Conservation (phyloP, 2,113 vertebrate genomes). For the Oreocharis arfaki region DNA sequence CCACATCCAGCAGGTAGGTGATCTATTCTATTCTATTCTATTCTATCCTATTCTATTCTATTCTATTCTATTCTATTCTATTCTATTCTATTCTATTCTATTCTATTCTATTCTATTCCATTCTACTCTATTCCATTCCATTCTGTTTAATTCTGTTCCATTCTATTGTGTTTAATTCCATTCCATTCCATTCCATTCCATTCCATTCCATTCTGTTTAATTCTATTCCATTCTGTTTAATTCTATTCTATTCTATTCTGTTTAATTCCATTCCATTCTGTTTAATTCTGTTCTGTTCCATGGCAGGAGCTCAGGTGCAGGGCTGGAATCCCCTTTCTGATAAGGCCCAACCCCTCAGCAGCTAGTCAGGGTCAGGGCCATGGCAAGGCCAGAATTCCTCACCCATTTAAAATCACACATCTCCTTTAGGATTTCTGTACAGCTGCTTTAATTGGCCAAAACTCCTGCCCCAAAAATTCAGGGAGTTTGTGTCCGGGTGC, state of each 20-base stretch:
- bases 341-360: not conserved
- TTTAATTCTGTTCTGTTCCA: fast-evolving
- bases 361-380: not conserved
- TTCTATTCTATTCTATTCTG: fast-evolving
- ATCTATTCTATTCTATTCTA: no score
- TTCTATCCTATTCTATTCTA: not conserved
- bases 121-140: fast-evolving
- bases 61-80: not conserved
- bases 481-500: not conserved
- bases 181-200: not conserved
- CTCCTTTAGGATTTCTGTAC: not conserved
- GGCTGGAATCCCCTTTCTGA: not conserved
- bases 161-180: not conserved
- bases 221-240: not conserved
- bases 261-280: fast-evolving
- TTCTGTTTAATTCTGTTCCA: fast-evolving
- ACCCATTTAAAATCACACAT: not conserved
- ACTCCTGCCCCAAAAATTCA: not conserved
- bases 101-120: not conserved
- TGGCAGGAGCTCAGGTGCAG: not conserved
- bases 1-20: not conserved
- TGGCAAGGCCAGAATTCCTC: not conserved
- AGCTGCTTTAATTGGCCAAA: not conserved
- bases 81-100: not conserved
- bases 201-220: no score